A percentile compares a stretch with the other conserved stretches of the same genome.
These are phyloP conservation scores for Lysandra bellargus DNA, from an alignment of 2,888 invertebrate genomes.

Conservation along the genomic window DNA sequence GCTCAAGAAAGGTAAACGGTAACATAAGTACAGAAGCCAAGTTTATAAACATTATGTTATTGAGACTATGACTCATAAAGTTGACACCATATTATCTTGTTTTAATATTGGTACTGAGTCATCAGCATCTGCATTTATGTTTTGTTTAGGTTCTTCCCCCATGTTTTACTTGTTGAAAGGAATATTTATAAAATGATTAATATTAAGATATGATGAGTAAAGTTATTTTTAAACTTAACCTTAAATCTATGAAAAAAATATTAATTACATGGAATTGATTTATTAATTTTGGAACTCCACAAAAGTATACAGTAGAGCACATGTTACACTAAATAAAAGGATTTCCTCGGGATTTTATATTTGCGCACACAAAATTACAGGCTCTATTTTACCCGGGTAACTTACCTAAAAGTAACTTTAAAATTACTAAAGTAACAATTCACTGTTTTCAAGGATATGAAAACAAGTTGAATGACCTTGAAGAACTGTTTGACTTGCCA, in stretches of 20 bases:
- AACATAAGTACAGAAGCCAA: background rate
- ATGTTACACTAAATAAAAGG: too few species aligned
- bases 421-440: background rate
- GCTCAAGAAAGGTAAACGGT: conserved; percentile 84
- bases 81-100: background rate
- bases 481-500: conserved; percentile 92
- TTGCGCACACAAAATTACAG: too few species aligned
- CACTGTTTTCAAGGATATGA: conserved; percentile 74
- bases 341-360: too few species aligned
- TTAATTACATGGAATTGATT: background rate
- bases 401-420: background rate
- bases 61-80: background rate
- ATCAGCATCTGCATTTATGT: background rate
- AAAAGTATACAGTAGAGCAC: too few species aligned
- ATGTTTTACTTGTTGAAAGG: background rate
- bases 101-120: conserved; percentile 1
- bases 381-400: too few species aligned
- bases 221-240: background rate
- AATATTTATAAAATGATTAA: background rate
- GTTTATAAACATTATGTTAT: background rate
- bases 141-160: background rate
- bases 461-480: conserved; percentile 85
- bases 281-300: too few species aligned
- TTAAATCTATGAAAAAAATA: background rate
- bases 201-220: background rate